Evolutionary conservation across 2,113 vertebrate genomes (phyloP).

Genomic region (Haplochromis vanheusdeni): DNA sequence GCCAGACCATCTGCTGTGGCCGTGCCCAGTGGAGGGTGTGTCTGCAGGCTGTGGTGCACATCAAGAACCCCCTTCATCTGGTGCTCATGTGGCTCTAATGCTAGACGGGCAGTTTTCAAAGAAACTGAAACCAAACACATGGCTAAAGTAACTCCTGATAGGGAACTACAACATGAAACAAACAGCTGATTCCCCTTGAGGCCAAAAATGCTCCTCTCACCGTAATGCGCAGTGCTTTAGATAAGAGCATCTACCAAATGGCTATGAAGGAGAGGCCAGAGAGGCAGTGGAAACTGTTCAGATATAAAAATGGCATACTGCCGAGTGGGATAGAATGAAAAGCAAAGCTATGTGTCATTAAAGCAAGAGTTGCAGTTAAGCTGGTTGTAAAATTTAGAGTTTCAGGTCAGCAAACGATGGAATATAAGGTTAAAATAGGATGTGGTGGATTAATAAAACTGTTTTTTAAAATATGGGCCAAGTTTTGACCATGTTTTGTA

Average conservation of each 20-base stretch:
- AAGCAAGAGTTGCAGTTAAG: background rate
- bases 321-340: background rate
- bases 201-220: background rate
- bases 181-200: background rate
- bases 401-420: background rate
- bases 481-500: background rate
- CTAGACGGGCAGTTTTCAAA: background rate
- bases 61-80: constrained; percentile 16
- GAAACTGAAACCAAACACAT: background rate
- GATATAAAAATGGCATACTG: background rate
- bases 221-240: background rate
- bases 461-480: background rate
- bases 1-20: constrained; percentile 50
- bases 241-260: background rate
- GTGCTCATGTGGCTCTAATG: constrained; percentile 3
- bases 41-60: constrained; percentile 32
- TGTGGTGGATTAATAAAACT: background rate
- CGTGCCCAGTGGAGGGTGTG: constrained; percentile 31
- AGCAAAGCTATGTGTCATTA: background rate
- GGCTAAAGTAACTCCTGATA: background rate
- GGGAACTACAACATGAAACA: background rate
- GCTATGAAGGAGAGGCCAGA: background rate
- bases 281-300: background rate
- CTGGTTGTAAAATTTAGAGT: background rate
- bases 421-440: background rate